Conservation (phyloP, 2,888 invertebrate genomes). For the Alitta virens region DNA sequence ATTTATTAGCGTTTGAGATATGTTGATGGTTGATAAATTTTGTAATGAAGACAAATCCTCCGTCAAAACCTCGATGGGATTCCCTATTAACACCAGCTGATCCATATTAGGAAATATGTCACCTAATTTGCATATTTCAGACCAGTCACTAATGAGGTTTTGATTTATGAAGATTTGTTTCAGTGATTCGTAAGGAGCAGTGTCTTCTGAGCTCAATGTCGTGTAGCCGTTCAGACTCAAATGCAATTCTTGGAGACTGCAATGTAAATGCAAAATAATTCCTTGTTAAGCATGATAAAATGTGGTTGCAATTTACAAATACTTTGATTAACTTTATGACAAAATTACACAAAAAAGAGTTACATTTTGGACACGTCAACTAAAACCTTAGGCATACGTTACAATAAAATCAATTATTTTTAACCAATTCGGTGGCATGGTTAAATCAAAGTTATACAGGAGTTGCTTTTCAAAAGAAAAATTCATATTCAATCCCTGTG, state of each 20-base stretch:
- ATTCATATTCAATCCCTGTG: too few relatives aligned
- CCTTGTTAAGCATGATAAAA: too few relatives aligned
- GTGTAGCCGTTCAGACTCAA: not conserved
- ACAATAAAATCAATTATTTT: too few relatives aligned
- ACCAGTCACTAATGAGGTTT: constrained; percentile 82
- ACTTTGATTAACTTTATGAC: too few relatives aligned
- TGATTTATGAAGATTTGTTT: constrained; percentile 66
- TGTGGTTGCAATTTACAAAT: too few relatives aligned
- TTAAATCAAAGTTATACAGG: too few relatives aligned
- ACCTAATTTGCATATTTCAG: constrained; percentile 79
- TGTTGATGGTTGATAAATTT: constrained; percentile 21
- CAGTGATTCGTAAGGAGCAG: not conserved
- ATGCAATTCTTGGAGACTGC: not conserved
- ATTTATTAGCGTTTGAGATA: constrained; percentile 66
- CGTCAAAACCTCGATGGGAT: constrained; percentile 32
- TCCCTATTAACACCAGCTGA: constrained; percentile 69
- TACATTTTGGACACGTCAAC: too few relatives aligned
- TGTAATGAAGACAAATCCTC: constrained; percentile 8
- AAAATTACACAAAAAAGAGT: too few relatives aligned
- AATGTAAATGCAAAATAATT: too few relatives aligned
- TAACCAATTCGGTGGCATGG: too few relatives aligned
- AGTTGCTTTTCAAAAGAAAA: too few relatives aligned
- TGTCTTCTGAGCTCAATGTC: not conserved
- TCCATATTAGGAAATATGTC: constrained; percentile 82
- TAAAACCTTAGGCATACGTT: too few relatives aligned